Conservation (phyloP, 2,113 vertebrate genomes). For the Halichoeres trimaculatus region DNA sequence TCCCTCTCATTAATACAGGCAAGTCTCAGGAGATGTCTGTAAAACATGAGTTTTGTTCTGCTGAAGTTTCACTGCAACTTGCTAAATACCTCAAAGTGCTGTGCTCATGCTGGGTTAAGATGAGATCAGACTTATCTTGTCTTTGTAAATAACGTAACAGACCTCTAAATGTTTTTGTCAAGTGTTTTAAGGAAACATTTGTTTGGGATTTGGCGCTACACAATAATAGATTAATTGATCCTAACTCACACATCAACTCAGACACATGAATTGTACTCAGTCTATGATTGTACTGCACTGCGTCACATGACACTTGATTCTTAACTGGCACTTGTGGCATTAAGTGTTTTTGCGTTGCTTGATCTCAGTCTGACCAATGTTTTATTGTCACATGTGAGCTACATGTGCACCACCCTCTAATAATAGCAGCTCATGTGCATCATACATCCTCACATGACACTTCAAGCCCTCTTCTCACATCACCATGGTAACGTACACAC, state of each 20-base stretch:
- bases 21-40: too few species aligned
- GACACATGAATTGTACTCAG: not conserved
- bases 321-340: not conserved
- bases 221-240: too few species aligned
- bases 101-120: too few species aligned
- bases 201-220: too few species aligned
- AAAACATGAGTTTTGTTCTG: too few species aligned
- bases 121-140: too few species aligned
- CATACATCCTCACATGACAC: slow-evolving; percentile 58
- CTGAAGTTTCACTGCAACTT: too few species aligned
- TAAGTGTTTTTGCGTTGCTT: not conserved
- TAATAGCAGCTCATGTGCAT: slow-evolving; percentile 50
- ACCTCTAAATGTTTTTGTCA: too few species aligned
- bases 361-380: not conserved
- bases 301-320: not conserved
- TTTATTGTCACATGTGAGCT: slow-evolving; percentile 51
- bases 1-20: too few species aligned
- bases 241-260: not conserved
- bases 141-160: too few species aligned
- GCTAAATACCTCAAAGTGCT: too few species aligned
- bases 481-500: slow-evolving; percentile 58
- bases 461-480: slow-evolving; percentile 41
- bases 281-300: not conserved
- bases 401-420: slow-evolving; percentile 51
- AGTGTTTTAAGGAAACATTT: too few species aligned